These are phyloP conservation scores for Monomorium pharaonis DNA, from an alignment of 1,140 invertebrate genomes.

Conservation along the genomic window DNA sequence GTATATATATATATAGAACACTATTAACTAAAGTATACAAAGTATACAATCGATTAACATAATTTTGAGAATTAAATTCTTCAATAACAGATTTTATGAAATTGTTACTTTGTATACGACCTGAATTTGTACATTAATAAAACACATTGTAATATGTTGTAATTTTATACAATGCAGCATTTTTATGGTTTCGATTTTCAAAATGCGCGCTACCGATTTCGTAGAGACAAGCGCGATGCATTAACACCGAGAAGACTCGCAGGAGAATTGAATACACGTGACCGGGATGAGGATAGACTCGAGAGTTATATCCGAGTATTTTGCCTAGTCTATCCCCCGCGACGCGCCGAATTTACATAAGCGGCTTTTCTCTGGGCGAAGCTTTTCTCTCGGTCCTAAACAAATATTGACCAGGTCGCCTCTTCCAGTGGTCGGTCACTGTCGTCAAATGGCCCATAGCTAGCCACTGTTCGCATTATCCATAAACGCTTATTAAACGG, in stretches of 20 bases:
- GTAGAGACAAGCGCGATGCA: background rate
- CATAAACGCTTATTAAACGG: slow-evolving; percentile 53
- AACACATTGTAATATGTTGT: background rate
- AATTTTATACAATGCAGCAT: background rate
- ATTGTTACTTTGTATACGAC: background rate
- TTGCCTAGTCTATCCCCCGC: slow-evolving; percentile 57
- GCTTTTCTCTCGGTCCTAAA: slow-evolving; percentile 75
- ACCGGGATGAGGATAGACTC: slow-evolving; percentile 38
- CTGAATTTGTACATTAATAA: background rate
- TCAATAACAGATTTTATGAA: background rate
- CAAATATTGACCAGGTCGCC: slow-evolving; percentile 74
- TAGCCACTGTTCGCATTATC: slow-evolving; percentile 48
- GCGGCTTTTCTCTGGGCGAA: slow-evolving; percentile 68
- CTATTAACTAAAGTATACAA: no score
- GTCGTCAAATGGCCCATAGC: slow-evolving; percentile 60
- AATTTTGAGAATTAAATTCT: background rate
- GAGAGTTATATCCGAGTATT: slow-evolving; percentile 60
- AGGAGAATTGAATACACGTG: slow-evolving; percentile 10
- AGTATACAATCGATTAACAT: no score
- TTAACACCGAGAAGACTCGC: slow-evolving; percentile 40
- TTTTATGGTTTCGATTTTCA: background rate
- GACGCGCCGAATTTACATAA: slow-evolving; percentile 76
- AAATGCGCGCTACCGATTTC: background rate
- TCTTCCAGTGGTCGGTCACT: slow-evolving; percentile 32
- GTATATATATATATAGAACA: background rate